Evolutionary conservation across 2,113 vertebrate genomes (phyloP).

Genomic region (Thermophis baileyi): DNA sequence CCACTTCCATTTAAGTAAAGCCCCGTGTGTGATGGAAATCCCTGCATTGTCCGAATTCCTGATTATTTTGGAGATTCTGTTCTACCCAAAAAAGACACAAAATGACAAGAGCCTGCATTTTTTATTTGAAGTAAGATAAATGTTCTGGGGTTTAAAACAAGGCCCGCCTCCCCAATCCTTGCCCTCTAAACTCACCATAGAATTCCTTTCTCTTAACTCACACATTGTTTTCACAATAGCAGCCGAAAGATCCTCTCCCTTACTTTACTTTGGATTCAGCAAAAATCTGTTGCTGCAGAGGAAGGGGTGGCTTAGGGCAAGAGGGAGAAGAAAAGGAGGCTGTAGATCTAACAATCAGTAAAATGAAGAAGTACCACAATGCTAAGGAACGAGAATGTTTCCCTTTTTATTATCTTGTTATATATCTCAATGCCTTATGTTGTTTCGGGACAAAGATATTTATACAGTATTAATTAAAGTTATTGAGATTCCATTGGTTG

Average conservation of each 20-base stretch:
- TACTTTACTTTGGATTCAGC: background rate
- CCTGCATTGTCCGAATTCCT: background rate
- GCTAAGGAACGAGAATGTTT: background rate
- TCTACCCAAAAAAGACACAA: background rate
- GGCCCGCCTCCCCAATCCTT: background rate
- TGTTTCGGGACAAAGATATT: background rate
- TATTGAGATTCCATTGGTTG: background rate
- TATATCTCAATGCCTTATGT: background rate
- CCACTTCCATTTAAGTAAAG: background rate
- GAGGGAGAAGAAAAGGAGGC: background rate
- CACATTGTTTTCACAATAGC: background rate
- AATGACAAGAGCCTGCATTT: background rate
- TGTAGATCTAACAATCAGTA: background rate
- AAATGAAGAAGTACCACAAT: background rate
- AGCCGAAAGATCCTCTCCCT: background rate
- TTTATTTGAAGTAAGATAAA: background rate
- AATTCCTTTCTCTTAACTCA: background rate
- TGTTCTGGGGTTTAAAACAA: background rate
- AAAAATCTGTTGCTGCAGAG: background rate
- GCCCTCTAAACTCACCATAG: background rate
- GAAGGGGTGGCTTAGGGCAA: too few species aligned
- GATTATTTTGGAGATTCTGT: background rate
- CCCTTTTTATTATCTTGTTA: background rate
- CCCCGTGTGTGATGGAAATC: background rate
- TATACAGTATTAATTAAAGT: background rate